These are phyloP conservation scores for Philhelius pedissequus DNA, from an alignment of 2,888 invertebrate species.

Conservation along the genomic window DNA sequence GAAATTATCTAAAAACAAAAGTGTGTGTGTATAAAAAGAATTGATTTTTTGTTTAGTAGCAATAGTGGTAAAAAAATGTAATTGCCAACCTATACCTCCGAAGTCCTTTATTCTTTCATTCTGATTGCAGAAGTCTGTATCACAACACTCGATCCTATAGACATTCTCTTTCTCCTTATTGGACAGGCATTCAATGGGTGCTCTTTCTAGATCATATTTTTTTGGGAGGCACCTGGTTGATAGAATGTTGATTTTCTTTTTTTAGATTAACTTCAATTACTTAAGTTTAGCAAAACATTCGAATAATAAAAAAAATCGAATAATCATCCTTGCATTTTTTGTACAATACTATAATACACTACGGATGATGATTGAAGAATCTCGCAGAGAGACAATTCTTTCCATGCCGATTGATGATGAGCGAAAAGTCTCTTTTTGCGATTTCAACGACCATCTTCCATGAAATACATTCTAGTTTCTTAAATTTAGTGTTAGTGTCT, in stretches of 20 bases:
- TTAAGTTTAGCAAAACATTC: constrained; percentile 16
- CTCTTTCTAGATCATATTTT: constrained; percentile 78
- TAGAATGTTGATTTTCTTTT: constrained; percentile 40
- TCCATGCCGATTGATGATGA: background rate
- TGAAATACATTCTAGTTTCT: constrained; percentile 5
- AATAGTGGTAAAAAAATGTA: constrained; percentile 63
- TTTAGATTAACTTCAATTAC: background rate
- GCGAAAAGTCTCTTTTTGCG: constrained; percentile 2
- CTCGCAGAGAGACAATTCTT: background rate
- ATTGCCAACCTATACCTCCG: constrained; percentile 74
- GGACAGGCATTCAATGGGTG: constrained; percentile 78
- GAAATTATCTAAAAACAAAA: background rate
- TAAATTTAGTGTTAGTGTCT: constrained; percentile 47
- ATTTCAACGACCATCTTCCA: background rate
- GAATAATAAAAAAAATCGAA: background rate
- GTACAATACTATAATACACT: background rate
- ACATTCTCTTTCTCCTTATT: constrained; percentile 77
- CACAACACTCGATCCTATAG: constrained; percentile 78
- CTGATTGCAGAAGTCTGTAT: constrained; percentile 79
- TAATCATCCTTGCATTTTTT: background rate
- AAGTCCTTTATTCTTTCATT: constrained; percentile 76
- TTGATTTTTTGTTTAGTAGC: constrained; percentile 49
- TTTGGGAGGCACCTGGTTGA: constrained; percentile 77
- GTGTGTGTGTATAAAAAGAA: background rate
- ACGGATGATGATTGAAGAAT: background rate